Evolutionary conservation across 2,888 invertebrate genomes (phyloP).

Genomic region (Hydrotaea cyrtoneurina): DNA sequence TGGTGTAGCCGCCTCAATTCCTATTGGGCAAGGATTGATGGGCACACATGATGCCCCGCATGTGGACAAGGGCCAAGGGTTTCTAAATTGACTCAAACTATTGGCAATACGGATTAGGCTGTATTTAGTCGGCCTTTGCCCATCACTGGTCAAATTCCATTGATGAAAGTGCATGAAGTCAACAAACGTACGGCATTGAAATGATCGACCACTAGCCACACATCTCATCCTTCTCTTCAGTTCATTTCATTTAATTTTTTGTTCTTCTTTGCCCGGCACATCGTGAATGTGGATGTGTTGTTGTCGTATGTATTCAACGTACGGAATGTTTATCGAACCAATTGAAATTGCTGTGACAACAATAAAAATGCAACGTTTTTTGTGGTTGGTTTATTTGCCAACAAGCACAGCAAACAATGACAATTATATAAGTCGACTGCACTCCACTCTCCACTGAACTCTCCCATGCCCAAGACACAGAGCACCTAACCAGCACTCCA

Average conservation of each 20-base stretch:
- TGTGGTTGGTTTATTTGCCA: slow-evolving; percentile 50
- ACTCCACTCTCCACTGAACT: slow-evolving; percentile 14
- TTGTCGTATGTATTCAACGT: slow-evolving; percentile 76
- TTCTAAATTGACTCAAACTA: no score
- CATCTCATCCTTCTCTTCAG: slow-evolving; percentile 22
- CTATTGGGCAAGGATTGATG: no score
- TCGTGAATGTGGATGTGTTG: slow-evolving; percentile 65
- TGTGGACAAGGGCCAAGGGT: no score
- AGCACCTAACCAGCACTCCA: not conserved
- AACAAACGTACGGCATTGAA: not conserved
- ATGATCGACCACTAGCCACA: not conserved
- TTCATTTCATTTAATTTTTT: no score
- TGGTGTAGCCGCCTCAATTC: no score
- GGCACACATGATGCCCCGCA: no score
- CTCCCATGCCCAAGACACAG: slow-evolving; percentile 16
- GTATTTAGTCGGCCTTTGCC: no score
- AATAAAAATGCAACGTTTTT: slow-evolving; percentile 78
- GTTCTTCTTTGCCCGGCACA: slow-evolving; percentile 55
- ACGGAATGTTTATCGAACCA: slow-evolving; percentile 76
- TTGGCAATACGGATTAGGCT: no score
- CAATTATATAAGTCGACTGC: slow-evolving; percentile 65
- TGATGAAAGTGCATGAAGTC: no score
- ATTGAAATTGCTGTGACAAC: slow-evolving; percentile 80
- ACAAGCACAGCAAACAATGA: slow-evolving; percentile 57
- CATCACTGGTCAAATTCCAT: no score